Percentiles rank a stretch among this genome's conserved stretches.
phyloP scores from a whole-genome alignment of 1,140 invertebrate species.

The Dryas iulia region DNA sequence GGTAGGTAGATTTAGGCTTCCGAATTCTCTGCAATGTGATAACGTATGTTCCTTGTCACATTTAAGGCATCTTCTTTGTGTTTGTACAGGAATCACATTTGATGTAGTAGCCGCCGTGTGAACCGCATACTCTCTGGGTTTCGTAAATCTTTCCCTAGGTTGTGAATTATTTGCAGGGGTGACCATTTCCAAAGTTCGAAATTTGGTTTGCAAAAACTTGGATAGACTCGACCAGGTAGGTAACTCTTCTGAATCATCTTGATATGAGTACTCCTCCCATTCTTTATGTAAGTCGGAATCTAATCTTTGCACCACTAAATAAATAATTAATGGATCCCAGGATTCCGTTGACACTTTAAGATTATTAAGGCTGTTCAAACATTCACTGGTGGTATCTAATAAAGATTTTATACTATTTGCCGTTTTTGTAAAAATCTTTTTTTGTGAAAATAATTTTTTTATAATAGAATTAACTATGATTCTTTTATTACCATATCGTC shows the following conservation, averaged over 20 bases:
- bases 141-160: no score
- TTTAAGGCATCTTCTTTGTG: slow-evolving; percentile 15
- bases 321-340: slow-evolving; percentile 48
- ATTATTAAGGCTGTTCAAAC: slow-evolving; percentile 43
- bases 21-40: slow-evolving; percentile 31
- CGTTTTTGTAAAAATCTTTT: slow-evolving; percentile 40
- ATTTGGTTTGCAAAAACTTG: no score
- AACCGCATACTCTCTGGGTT: no score
- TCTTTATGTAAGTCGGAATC: slow-evolving; percentile 39
- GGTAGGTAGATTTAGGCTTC: slow-evolving; percentile 12
- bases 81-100: no score
- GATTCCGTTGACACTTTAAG: slow-evolving; percentile 36
- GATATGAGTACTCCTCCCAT: slow-evolving; percentile 34
- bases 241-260: slow-evolving; percentile 18
- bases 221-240: no score
- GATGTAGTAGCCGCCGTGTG: no score
- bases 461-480: slow-evolving; percentile 51
- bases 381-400: slow-evolving; percentile 44
- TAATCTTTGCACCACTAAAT: slow-evolving; percentile 42
- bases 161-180: no score
- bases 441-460: no score
- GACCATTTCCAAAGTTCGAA: no score
- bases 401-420: slow-evolving; percentile 36
- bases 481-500: slow-evolving; percentile 56
- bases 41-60: slow-evolving; percentile 36